A percentile compares a stretch with the other conserved stretches of the same genome.
Evolutionary conservation across 2,797 vertebrate genomes (phyloP).

Genomic region (Falco columbarius): DNA sequence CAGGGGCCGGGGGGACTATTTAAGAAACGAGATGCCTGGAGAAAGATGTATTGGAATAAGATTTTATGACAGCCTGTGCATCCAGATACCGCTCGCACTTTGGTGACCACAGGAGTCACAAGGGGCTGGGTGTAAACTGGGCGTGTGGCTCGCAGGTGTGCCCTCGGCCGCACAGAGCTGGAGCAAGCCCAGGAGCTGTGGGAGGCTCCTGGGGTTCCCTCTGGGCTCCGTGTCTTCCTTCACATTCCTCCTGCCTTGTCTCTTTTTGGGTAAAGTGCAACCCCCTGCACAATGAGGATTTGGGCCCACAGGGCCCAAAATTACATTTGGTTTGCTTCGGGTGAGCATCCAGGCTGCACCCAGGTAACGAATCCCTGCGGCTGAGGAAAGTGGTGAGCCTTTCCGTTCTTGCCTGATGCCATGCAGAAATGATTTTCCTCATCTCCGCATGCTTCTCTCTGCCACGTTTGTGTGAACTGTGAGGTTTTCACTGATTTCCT

Average conservation of each 20-base stretch:
- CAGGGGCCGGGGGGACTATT: background rate
- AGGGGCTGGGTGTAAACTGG: background rate
- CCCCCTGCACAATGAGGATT: background rate
- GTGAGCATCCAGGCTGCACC: background rate
- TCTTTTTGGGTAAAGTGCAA: background rate
- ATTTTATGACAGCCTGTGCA: background rate
- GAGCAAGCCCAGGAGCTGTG: background rate
- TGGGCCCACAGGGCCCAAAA: background rate
- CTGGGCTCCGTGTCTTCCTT: background rate
- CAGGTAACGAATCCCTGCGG: rapidly evolving
- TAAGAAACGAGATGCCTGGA: background rate
- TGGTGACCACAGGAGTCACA: background rate
- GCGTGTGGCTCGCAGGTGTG: background rate
- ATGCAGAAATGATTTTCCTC: background rate
- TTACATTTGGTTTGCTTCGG: background rate
- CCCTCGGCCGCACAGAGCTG: background rate
- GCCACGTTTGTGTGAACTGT: background rate
- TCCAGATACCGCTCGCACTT: background rate
- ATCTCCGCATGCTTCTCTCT: background rate
- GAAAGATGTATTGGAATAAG: background rate
- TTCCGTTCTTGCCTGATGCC: background rate
- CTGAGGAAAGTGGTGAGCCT: background rate
- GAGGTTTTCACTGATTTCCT: background rate
- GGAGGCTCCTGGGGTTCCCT: background rate
- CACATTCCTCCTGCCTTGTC: background rate